A percentile compares a stretch with the other conserved stretches of the same genome.
These are phyloP conservation scores for Dorcus hopei DNA, from an alignment of 2,888 invertebrate species.

Conservation along the genomic window DNA sequence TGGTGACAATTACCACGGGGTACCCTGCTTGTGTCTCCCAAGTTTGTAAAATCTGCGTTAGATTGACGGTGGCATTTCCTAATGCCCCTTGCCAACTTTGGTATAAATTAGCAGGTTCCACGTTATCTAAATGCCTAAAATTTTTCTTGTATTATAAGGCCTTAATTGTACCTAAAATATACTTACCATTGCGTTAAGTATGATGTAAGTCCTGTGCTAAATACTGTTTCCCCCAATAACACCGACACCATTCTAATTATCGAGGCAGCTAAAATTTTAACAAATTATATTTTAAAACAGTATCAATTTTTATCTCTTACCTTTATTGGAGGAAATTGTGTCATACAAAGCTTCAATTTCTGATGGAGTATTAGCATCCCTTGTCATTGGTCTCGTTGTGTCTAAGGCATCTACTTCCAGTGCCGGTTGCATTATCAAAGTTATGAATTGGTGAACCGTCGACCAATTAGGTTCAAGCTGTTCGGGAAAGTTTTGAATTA, in stretches of 20 bases:
- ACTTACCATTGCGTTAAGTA: constrained; percentile 6
- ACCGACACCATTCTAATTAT: constrained; percentile 9
- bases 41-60: constrained; percentile 2
- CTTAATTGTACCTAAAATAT: too few species aligned
- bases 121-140: constrained; percentile 7
- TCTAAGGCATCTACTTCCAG: constrained; percentile 47
- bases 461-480: constrained; percentile 44
- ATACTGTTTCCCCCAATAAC: constrained; percentile 2
- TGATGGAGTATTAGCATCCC: constrained; percentile 51
- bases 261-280: constrained; percentile 6
- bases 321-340: constrained; percentile 61
- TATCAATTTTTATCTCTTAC: constrained; percentile 36
- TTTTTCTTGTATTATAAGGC: neutral
- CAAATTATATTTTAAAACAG: too few species aligned
- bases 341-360: constrained; percentile 56
- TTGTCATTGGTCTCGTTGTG: constrained; percentile 56
- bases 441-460: constrained; percentile 49
- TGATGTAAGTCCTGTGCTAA: neutral
- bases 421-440: constrained; percentile 43
- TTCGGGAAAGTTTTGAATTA: neutral
- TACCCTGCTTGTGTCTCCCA: constrained; percentile 19
- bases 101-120: constrained; percentile 5
- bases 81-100: neutral
- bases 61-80: neutral
- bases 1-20: constrained; percentile 20